Percentiles rank a stretch among this genome's conserved stretches.
Conservation (phyloP, 2,797 vertebrate genomes). For the Sebastes alutus region DNA sequence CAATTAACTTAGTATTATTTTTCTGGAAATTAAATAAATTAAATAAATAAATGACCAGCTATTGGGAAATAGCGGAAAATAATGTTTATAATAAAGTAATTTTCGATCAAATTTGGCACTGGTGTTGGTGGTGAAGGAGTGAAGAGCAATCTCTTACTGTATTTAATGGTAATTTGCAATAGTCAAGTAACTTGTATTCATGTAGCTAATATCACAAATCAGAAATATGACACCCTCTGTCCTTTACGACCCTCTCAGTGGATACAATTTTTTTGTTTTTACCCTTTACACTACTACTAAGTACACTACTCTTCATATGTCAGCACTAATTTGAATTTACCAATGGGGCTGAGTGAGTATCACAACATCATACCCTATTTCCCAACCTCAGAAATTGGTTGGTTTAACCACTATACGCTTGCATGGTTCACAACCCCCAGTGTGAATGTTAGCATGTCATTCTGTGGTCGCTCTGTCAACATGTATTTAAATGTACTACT, state of each 20-base stretch:
- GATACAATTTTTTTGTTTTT: too few relatives aligned
- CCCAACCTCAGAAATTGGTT: background rate
- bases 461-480: conserved; percentile 26
- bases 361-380: background rate
- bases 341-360: background rate
- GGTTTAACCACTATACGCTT: background rate
- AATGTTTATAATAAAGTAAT: too few relatives aligned
- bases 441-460: conserved; percentile 10
- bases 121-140: background rate
- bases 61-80: too few relatives aligned
- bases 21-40: too few relatives aligned
- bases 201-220: too few relatives aligned
- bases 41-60: too few relatives aligned
- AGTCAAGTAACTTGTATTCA: too few relatives aligned
- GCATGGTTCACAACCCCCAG: background rate
- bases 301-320: background rate
- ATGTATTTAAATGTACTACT: conserved; percentile 7
- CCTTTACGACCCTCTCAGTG: too few relatives aligned
- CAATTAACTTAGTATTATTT: too few relatives aligned
- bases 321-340: conserved; percentile 1
- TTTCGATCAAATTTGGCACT: too few relatives aligned
- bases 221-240: too few relatives aligned
- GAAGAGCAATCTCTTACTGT: background rate
- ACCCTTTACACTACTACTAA: background rate
- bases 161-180: too few relatives aligned